Evolutionary conservation across 2,888 invertebrate species (phyloP), one percentile per base, ranked within the genome.

Genomic region (Rotaria macrura): DNA sequence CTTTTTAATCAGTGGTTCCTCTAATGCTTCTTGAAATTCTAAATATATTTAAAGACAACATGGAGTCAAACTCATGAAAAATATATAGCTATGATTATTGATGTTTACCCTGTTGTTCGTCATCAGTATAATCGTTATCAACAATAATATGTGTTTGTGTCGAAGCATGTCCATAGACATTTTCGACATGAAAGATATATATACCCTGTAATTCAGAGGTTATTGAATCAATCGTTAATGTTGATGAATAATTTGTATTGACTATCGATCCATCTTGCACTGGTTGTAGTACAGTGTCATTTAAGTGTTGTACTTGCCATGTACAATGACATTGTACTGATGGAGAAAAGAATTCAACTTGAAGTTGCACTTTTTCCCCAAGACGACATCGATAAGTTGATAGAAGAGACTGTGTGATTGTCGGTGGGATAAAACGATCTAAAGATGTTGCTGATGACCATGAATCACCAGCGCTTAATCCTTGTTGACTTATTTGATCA

Each of bases 211-310:
- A 40, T 43, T 79, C 6, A n/a, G 25, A 5, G 0, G 43, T 79
- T 17, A 43, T n/a, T 25, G 40, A 43, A 40, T 79, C 14, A n/a
- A 79, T 79, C 9, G 79, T 79, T 79, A 79, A 79, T 79, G n/a
- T 79, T 79, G 79, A 79, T 40, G 79, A 79, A 40, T 79, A 79
- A 79, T 79, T 79, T 79, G 79, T 79, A 79, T 79, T 79, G 14
- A 40, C 23, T 14, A 79, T 79, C 38, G 65, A 65, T 25, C 43
- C 43, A 23, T 43, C 10, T 40, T 14, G 79, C 43, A 79, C 17
- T 23, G 9, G n/a, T 79, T 43, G 25, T 40, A 25, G 40, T n/a
- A 3, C 25, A n/a, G 10, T 9, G 38, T 34, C 34, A 34, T 65
- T 65, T 65, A 20, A 34, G 38, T 65, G 29, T 34, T 65, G 65